Evolutionary conservation across 2,113 vertebrate genomes (phyloP).

Genomic region (Phycodurus eques): DNA sequence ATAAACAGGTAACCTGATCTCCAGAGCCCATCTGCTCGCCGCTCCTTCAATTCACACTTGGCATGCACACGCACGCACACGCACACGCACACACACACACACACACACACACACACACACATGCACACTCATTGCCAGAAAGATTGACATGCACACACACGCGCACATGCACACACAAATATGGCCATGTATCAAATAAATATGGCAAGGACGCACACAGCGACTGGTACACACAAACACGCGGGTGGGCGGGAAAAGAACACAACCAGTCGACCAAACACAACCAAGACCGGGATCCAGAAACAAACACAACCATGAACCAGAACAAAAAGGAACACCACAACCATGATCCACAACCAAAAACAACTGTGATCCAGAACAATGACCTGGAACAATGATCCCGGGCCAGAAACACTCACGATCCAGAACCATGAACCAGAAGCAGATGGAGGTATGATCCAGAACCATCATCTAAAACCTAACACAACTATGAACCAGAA

Average conservation of each 20-base stretch:
- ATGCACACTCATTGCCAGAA: constrained; percentile 63
- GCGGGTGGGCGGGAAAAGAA: constrained; percentile 4
- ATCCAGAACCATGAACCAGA: no score
- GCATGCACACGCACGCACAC: constrained; percentile 83
- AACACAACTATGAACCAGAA: background rate
- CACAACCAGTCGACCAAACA: background rate
- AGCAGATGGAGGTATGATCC: background rate
- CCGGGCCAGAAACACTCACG: no score
- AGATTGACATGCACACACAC: constrained; percentile 72
- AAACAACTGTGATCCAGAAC: background rate
- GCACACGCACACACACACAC: constrained; percentile 79
- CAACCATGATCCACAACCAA: background rate
- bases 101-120: constrained; percentile 83
- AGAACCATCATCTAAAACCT: background rate
- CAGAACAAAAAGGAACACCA: background rate
- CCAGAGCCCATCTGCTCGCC: constrained; percentile 97
- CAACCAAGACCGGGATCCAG: background rate
- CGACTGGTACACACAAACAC: constrained; percentile 37
- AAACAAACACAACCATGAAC: background rate
- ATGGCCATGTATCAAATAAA: constrained; percentile 52
- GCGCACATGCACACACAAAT: constrained; percentile 31
- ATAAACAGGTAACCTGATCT: constrained; percentile 99
- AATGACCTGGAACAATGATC: no score
- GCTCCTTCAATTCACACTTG: constrained; percentile 98
- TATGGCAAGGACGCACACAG: constrained; percentile 52